Evolutionary conservation across 1,140 invertebrate species (phyloP), one percentile per base, ranked within the genome.

Genomic region (Papilio machaon): DNA sequence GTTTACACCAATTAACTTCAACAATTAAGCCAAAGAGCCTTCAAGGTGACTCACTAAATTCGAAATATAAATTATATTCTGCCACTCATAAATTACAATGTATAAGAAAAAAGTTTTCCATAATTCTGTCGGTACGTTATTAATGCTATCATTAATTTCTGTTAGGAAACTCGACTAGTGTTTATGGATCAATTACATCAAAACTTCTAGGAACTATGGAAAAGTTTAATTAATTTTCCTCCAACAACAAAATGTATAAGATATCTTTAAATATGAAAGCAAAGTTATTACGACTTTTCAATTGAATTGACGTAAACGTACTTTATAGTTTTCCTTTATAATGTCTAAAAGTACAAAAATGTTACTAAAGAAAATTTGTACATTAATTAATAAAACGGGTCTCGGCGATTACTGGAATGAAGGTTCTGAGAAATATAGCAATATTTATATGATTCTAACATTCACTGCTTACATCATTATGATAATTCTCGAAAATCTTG

Each of bases 401-500:
- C 84, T 84, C n/a, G 91, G 91, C 5, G 90, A 93, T 84, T 92
- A 86, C 82, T 92, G 91, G 90, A 90, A 87, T 43, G 86, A 93
- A 15, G 4, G 74, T 87, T 84, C 52, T 88, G 88, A 60, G 91
- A 94, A 84, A 87, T 88, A 9, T 17, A 38, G 8, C 15, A 92
- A 92, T 73, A 90, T 89, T 35, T 93, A 93, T 81, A 88, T 80
- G 54, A 46, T 88, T 13, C 73, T 90, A 80, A 88, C 91, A 11
- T 94, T 92, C 80, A 77, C 87, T 73, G 83, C 89, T 79, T 93
- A 94, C 79, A 82, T 90, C 11, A 87, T 80, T 52, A 93, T 93
- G 92, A 91, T 94, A 84, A 85, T 91, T 30, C 87, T 94, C 7
- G 92, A 94, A 81, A 94, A 94, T 75, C 64, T 91, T n/a, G 92